Evolutionary conservation across 2,113 vertebrate species (phyloP).

Genomic region (Zootoca vivipara): DNA sequence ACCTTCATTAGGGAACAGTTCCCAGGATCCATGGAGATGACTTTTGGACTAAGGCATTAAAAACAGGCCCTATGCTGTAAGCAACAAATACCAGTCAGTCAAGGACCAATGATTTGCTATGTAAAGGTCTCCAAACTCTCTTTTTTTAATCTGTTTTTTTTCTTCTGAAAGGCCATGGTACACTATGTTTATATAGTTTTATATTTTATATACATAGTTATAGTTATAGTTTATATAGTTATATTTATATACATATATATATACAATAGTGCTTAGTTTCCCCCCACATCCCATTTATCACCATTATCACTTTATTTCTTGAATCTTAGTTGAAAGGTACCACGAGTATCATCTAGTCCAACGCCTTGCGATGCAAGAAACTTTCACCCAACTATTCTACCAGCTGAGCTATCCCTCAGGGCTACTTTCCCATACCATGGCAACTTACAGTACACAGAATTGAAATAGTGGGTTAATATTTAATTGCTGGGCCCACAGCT

Average conservation of each 20-base stretch:
- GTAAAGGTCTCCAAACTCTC: neutral
- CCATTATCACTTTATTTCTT: neutral
- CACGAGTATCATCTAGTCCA: no score
- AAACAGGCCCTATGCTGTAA: neutral
- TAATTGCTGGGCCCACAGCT: neutral
- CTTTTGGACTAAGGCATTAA: no score
- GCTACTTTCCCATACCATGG: neutral
- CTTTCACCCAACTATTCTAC: no score
- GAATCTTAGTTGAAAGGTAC: no score
- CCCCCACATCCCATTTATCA: neutral
- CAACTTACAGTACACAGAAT: neutral
- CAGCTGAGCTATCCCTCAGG: no score
- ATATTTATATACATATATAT: neutral
- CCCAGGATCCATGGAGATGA: no score
- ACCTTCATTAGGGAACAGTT: no score
- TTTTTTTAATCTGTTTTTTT: neutral
- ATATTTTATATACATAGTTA: neutral
- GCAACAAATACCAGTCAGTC: neutral
- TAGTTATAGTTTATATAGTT: neutral
- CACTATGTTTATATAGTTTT: neutral
- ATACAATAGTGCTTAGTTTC: neutral
- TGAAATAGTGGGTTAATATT: neutral
- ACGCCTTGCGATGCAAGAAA: no score
- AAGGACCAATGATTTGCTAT: neutral
- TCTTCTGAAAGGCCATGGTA: neutral